phyloP scores from a whole-genome alignment of 1,140 invertebrate genomes.

The Anastrepha ludens region DNA sequence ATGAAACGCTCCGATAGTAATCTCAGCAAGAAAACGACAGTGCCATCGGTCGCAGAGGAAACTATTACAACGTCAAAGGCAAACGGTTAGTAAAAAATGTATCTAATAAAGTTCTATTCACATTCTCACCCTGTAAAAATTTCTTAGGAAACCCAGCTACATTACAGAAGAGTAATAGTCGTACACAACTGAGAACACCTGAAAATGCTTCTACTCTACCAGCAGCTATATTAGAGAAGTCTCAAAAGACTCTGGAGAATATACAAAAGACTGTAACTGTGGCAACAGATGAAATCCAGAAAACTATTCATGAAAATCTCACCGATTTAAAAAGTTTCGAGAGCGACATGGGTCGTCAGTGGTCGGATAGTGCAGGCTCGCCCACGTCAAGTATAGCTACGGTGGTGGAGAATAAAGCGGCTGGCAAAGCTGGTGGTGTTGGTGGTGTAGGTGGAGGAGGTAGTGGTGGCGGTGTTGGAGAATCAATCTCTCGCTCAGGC shows the following conservation, averaged over 20 bases:
- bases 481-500: conserved; percentile 62
- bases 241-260: conserved; percentile 66
- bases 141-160: neutral
- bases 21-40: conserved; percentile 53
- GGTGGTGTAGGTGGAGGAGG: neutral
- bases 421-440: neutral
- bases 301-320: conserved; percentile 71
- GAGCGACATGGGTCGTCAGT: conserved; percentile 61
- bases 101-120: neutral
- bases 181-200: neutral
- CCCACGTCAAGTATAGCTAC: conserved; percentile 64
- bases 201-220: conserved; percentile 55
- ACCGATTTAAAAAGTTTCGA: conserved; percentile 69
- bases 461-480: conserved; percentile 39
- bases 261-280: conserved; percentile 68
- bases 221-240: conserved; percentile 68
- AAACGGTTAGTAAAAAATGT: conserved; percentile 41
- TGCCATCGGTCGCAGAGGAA: conserved; percentile 23
- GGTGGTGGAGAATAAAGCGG: conserved; percentile 59
- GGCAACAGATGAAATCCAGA: conserved; percentile 69
- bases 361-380: conserved; percentile 59
- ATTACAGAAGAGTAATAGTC: neutral
- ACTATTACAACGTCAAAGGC: neutral
- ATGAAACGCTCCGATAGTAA: conserved; percentile 58
- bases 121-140: neutral